These are phyloP conservation scores for Bombyx huttoni DNA, from an alignment of 2,888 invertebrate species.

Conservation along the genomic window DNA sequence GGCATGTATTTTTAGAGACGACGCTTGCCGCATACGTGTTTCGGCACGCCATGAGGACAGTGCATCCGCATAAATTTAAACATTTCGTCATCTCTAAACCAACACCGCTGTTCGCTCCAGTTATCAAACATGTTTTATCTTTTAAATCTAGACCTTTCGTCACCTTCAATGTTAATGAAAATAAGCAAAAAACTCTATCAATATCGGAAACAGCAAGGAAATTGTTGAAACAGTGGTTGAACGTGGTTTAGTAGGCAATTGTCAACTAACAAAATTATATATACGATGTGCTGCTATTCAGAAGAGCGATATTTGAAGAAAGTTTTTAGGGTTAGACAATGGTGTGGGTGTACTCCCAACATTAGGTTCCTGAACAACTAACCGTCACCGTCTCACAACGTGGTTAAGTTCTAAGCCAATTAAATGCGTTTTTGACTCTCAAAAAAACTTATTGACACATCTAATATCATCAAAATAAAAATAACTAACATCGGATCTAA, in stretches of 20 bases:
- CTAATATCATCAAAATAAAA: too few relatives aligned
- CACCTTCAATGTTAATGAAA: conserved; percentile 45
- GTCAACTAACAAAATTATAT: too few relatives aligned
- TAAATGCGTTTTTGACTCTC: too few relatives aligned
- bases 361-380: too few relatives aligned
- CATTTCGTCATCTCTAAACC: conserved; percentile 91
- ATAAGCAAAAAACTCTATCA: neutral
- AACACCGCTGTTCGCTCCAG: conserved; percentile 96
- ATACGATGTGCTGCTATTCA: too few relatives aligned
- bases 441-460: too few relatives aligned
- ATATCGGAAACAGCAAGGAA: neutral
- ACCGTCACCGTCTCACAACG: too few relatives aligned
- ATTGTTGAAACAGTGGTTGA: neutral
- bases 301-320: too few relatives aligned
- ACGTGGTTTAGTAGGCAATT: too few relatives aligned
- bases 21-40: conserved; percentile 74
- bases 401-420: too few relatives aligned
- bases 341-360: neutral
- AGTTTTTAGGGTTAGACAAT: too few relatives aligned
- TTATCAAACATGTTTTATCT: conserved; percentile 86
- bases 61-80: conserved; percentile 85
- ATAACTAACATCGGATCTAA: too few relatives aligned
- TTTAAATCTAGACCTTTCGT: conserved; percentile 86
- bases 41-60: conserved; percentile 89
- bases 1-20: conserved; percentile 26